Evolutionary conservation across 2,113 vertebrate genomes (phyloP).

Genomic region (Anhinga rufa): DNA sequence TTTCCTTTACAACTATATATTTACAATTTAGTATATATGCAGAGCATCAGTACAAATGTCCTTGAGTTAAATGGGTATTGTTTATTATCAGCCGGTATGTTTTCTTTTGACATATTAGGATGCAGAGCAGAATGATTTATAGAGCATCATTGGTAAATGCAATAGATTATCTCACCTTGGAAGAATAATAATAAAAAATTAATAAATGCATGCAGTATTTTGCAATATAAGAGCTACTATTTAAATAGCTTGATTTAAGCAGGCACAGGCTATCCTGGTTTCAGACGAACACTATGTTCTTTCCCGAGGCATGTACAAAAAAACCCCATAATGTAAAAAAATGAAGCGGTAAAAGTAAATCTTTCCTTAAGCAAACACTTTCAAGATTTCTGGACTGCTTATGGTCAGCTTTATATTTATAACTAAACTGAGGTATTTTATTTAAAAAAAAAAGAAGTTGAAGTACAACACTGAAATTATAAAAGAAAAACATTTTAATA

Average conservation of each 20-base stretch:
- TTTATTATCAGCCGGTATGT: background rate
- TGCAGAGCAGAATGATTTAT: background rate
- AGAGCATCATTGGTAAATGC: background rate
- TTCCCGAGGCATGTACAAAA: background rate
- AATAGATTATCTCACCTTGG: background rate
- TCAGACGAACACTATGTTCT: background rate
- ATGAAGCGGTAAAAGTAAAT: background rate
- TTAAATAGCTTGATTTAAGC: conserved; percentile 17
- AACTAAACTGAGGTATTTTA: background rate
- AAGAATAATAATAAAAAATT: background rate
- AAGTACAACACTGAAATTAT: background rate
- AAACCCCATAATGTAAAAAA: background rate
- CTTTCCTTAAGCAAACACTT: background rate
- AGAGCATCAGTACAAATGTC: background rate
- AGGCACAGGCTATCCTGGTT: background rate
- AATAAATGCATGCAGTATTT: conserved; percentile 14
- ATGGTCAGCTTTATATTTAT: background rate
- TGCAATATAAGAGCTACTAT: background rate
- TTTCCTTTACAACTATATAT: background rate
- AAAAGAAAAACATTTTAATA: background rate
- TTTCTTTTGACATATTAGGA: background rate
- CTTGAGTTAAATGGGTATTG: background rate
- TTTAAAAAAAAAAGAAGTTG: background rate
- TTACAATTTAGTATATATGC: background rate
- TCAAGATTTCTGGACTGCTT: background rate